Base-by-base conservation (phyloP, 2,113 vertebrate species). In the Ramphastos sulfuratus region DNA sequence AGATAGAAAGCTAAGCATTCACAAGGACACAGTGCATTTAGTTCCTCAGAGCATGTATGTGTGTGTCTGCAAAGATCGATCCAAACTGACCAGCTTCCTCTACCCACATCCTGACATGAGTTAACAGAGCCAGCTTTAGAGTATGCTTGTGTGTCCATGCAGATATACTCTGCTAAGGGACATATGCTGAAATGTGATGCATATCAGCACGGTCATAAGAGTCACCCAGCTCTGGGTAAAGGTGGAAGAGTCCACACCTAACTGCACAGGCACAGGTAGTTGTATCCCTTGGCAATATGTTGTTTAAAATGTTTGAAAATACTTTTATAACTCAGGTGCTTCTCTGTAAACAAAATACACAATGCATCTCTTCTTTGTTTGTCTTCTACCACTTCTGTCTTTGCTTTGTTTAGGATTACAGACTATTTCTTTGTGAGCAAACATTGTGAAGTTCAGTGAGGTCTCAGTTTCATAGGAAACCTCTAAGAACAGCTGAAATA, bases 241-340 rank as follows among this genome's bases (percentile, higher is more conserved):
- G 30, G 19, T 5, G n/a, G 17, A 82, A 11, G 6, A 18, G 8
- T 56, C 54, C 54, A 72, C 44, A 70, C 8, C 2, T 55, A 65
- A 65, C 18, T 56, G 2, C 16, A 54, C 0, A 0, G 19, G 48
- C 59, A 52, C 11, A 30, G 2, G 3, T 19, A 76, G 44, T 39
- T 16, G 10, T 3, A 10, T 30, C 19, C 8, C 65, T 70, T 54
- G 44, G 18, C 7, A 70, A 31, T 25, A 61, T 24, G 7, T 24
- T 4, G 18, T 65, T 58, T 76, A 39, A 46, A 76, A 12, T n/a
- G 8, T 56, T 79, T 42, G 25, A 90, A 90, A 85, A 64, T 58
- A 37, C 4, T 35, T 1, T 8, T 23, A 65, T 3, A 5, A 6
- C 52, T 82, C 30, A 71, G 7, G 9, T 78, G 6, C 4, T 65